phyloP scores from a whole-genome alignment of 2,888 invertebrate species.

The Leistus spinibarbis region DNA sequence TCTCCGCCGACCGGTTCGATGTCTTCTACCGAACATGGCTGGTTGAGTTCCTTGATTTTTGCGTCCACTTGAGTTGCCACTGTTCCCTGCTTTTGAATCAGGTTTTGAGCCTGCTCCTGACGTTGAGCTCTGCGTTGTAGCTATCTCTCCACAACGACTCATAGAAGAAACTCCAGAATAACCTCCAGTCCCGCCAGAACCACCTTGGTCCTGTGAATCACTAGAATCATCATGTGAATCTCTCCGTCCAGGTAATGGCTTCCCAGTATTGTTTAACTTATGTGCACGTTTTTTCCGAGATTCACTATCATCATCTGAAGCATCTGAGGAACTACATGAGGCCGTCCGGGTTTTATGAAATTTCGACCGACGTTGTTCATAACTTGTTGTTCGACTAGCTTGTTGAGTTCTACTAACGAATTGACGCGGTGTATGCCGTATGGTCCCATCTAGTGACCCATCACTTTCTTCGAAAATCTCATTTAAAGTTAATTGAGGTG shows the following conservation, averaged over 20 bases:
- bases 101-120: conserved; percentile 41
- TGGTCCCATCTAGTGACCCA: conserved; percentile 46
- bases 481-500: conserved; percentile 62
- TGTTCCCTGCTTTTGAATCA: conserved; percentile 39
- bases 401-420: conserved; percentile 53
- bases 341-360: conserved; percentile 78
- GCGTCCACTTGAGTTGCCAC: conserved; percentile 44
- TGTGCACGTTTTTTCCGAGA: conserved; percentile 80
- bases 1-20: conserved; percentile 62
- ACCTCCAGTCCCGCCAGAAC: conserved; percentile 57
- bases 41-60: conserved; percentile 51
- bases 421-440: conserved; percentile 49
- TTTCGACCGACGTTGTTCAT: conserved; percentile 69
- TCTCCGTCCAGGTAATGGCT: conserved; percentile 68
- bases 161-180: conserved; percentile 44
- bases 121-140: conserved; percentile 13
- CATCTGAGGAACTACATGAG: conserved; percentile 93
- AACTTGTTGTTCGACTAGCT: conserved; percentile 47
- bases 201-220: conserved; percentile 78
- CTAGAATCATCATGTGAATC: conserved; percentile 87
- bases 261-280: conserved; percentile 66
- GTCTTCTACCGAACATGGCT: conserved; percentile 59
- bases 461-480: conserved; percentile 74
- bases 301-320: conserved; percentile 87
- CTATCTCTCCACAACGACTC: conserved; percentile 22